Evolutionary conservation across 2,888 invertebrate genomes (phyloP).

Genomic region (Hirtodrosophila trivittata): DNA sequence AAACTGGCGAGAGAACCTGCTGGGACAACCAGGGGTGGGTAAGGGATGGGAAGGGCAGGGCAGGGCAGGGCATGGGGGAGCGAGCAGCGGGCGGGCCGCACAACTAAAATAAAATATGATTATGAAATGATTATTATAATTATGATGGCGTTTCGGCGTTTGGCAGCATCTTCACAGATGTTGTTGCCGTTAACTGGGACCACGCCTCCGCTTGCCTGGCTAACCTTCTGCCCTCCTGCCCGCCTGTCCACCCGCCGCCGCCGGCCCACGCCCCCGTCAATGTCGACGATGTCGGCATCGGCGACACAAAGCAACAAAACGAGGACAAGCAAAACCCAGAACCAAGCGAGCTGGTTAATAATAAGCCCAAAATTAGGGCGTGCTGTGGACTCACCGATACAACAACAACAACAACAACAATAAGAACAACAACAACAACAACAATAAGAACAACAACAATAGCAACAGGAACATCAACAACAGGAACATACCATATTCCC

Average conservation of each 20-base stretch:
- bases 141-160: slow-evolving; percentile 72
- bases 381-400: slow-evolving; percentile 56
- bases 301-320: slow-evolving; percentile 23
- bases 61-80: slow-evolving; percentile 9
- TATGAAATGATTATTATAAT: slow-evolving; percentile 83
- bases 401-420: slow-evolving; percentile 30
- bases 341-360: slow-evolving; percentile 77
- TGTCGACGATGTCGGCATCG: not conserved
- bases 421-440: slow-evolving; percentile 3
- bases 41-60: slow-evolving; percentile 3
- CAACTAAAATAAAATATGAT: slow-evolving; percentile 79
- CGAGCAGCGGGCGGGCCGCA: slow-evolving; percentile 57
- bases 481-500: slow-evolving; percentile 46
- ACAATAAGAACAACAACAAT: slow-evolving; percentile 7
- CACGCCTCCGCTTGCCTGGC: slow-evolving; percentile 43
- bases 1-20: slow-evolving; percentile 52
- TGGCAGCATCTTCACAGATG: slow-evolving; percentile 78
- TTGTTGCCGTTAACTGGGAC: slow-evolving; percentile 77
- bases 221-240: not conserved
- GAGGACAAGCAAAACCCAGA: slow-evolving; percentile 24
- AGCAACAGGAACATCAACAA: slow-evolving; percentile 5
- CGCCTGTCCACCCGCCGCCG: slow-evolving; percentile 2
- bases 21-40: slow-evolving; percentile 37
- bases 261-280: slow-evolving; percentile 6
- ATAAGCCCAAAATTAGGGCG: slow-evolving; percentile 77